Evolutionary conservation across 2,113 vertebrate species (phyloP), one percentile per base, ranked within the genome.

Genomic region (Trogon melanurus): DNA sequence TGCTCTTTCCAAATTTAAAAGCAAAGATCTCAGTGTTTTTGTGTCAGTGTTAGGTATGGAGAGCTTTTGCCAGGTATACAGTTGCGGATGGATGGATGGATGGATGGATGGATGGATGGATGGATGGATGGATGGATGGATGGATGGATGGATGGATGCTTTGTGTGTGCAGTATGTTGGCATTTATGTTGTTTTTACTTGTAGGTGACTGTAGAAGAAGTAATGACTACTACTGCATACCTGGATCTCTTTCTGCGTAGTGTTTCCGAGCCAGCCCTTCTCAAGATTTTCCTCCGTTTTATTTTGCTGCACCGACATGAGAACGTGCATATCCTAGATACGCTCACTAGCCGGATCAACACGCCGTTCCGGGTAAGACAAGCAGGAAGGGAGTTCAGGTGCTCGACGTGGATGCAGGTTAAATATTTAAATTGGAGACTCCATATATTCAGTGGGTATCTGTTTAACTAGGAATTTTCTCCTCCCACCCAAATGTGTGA

Each of bases 181-280:
- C 62, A 58, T 56, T 90, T 25, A 14, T 36, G 11, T 53, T 88
- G 5, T 79, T 34, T 48, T 91, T 93, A 65, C 74, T 78, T 79
- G 15, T 71, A 99, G 99, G 97, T 99, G 79, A 99, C 99, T 5
- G 97, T 99, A 76, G 99, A 99, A 93, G 99, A 99, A 86, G 99
- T 99, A 91, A 99, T 99, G 99, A 98, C 99, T 66, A 99, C 99
- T 23, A 99, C 99, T 1, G 99, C 99, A 0, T 99, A 99, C 84
- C 96, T 99, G 88, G 99, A 99, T 97, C 98, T 99, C 54, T 99
- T 99, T 90, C 93, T 99, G 88, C 98, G 99, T 16, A 99, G 98
- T 5, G 98, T 99, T 75, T 98, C 99, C 0, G 99, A 99, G 96
- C 99, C 99, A 16, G 98, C 98, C 0, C 98, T 99, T 53, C 98